Percentiles rank a stretch among this genome's conserved stretches.
These are phyloP conservation scores for Pantala flavescens DNA, from an alignment of 1,140 invertebrate species.

Conservation along the genomic window DNA sequence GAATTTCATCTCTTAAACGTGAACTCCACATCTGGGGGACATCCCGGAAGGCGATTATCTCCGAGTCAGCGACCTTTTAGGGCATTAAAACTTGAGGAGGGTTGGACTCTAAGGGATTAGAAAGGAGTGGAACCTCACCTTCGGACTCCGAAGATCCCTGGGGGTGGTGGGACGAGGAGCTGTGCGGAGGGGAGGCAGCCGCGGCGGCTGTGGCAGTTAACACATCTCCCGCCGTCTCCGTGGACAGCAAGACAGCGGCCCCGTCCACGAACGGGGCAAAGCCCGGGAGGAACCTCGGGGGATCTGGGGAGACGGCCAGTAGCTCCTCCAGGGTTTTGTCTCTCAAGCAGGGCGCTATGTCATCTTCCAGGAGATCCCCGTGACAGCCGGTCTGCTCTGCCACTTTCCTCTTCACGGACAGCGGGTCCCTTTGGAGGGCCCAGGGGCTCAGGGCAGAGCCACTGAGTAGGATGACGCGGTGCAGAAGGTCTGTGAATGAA, in stretches of 20 bases:
- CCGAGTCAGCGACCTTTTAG: too few species aligned
- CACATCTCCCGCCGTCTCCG: background rate
- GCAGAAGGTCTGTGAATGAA: constrained; percentile 60
- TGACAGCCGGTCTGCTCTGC: constrained; percentile 67
- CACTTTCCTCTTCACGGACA: constrained; percentile 65
- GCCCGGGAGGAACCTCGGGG: constrained; percentile 71
- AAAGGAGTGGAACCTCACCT: constrained; percentile 31
- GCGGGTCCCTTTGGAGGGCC: constrained; percentile 82
- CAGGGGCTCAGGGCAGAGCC: constrained; percentile 93
- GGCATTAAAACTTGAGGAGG: too few species aligned
- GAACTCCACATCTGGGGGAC: too few species aligned
- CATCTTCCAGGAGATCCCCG: constrained; percentile 62
- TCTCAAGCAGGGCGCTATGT: constrained; percentile 72
- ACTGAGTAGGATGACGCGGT: constrained; percentile 82
- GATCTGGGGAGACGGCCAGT: constrained; percentile 57
- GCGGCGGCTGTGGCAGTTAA: constrained; percentile 42
- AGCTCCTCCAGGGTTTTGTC: constrained; percentile 59
- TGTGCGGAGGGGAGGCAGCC: constrained; percentile 31
- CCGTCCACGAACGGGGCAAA: constrained; percentile 85
- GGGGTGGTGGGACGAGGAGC: constrained; percentile 31
- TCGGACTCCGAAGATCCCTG: background rate
- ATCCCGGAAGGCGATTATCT: too few species aligned
- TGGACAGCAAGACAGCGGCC: constrained; percentile 42
- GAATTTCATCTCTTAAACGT: too few species aligned
- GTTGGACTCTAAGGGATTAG: constrained; percentile 23